Base-by-base conservation (phyloP, 2,888 invertebrate species). In the Aproaerema taeniolella region DNA sequence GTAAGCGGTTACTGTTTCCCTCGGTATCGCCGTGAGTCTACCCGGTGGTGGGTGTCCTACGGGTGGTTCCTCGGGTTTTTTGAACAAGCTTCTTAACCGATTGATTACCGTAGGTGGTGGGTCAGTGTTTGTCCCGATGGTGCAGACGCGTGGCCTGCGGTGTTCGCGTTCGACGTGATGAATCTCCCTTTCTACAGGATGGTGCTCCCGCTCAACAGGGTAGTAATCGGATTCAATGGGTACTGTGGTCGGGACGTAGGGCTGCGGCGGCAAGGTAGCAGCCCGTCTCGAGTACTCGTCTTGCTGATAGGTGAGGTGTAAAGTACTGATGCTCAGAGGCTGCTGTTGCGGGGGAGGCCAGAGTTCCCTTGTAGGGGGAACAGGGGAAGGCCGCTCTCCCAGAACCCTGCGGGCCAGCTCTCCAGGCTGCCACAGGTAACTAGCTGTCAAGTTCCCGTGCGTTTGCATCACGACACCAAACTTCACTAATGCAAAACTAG, bases 401-500 rank as follows among this genome's bases (percentile, higher is more conserved):
- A 83, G 58, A 76, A 86, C 74, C 15, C 86, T 72, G 11, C 85
- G 71, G 17, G 85, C 82, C 41, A 85, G 67, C 57, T 86, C 86
- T 24, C 79, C 78, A n/a, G 85, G 83, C 52, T 86, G 86, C 86
- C 86, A 86, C 46, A 86, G 61, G 56, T 79, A 82, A 65, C 83
- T 85, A 45, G 80, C 77, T 35, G 82, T 81, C 53, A 86, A 60
- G 62, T 80, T 78, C 9, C 79, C 81, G 78, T 82, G 85, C 62
- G 81, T 67, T 61, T 81, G 77, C 86, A 86, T 86, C 70, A 67
- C 77, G 70, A 54, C 53, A 50, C 68, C 53, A 55, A 57, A 64
- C 67, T 61, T 58, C 55, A 77, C 80, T 78, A 66, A 69, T 69
- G 58, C 55, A 65, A 59, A 66, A 60, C 60, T 59, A 55, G 53